These are phyloP conservation scores for Nemotelus nigrinus DNA, from an alignment of 2,888 invertebrate genomes.

Conservation along the genomic window DNA sequence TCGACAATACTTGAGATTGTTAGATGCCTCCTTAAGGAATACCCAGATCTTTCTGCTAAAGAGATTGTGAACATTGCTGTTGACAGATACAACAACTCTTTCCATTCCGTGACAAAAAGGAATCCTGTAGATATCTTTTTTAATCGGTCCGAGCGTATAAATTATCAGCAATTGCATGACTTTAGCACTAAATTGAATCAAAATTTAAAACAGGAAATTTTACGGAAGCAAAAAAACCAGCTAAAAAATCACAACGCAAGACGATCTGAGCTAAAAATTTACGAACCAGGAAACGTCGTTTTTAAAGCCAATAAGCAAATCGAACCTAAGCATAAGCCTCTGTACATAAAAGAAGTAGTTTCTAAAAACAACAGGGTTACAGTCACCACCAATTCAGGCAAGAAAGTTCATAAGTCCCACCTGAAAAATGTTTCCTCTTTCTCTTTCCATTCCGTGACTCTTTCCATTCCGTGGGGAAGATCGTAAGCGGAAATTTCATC, in stretches of 20 bases:
- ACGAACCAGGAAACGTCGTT: background rate
- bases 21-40: background rate
- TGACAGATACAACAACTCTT: background rate
- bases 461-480: too few relatives aligned
- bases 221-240: background rate
- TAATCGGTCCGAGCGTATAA: background rate
- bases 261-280: background rate
- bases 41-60: background rate
- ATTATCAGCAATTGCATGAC: background rate
- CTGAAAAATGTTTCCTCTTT: background rate
- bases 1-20: background rate
- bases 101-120: background rate
- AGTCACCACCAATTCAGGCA: background rate
- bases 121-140: background rate
- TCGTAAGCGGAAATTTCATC: too few relatives aligned
- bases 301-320: background rate
- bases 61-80: background rate
- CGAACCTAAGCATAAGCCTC: background rate
- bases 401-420: background rate
- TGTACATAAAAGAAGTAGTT: background rate
- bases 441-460: too few relatives aligned
- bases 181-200: background rate
- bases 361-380: background rate
- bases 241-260: background rate
- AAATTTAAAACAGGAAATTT: background rate